phyloP scores from a whole-genome alignment of 2,888 invertebrate species.

The Hyles lineata region DNA sequence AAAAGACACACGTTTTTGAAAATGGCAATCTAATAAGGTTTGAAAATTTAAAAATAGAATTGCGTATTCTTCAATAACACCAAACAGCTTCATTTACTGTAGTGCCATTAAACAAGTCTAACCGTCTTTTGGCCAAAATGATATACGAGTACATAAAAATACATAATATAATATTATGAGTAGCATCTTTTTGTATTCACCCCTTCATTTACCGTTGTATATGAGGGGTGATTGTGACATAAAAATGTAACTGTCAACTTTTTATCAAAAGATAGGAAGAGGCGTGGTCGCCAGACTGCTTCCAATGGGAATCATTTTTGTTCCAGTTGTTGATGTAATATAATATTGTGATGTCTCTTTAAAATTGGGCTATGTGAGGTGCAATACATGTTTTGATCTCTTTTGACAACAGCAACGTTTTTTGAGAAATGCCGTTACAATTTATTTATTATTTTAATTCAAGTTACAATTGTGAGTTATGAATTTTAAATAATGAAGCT shows the following conservation, averaged over 20 bases:
- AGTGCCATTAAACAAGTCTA: background rate
- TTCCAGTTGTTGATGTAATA: constrained; percentile 63
- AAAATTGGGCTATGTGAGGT: constrained; percentile 29
- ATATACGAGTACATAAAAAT: constrained; percentile 32
- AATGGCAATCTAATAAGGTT: no score
- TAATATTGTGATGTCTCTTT: constrained; percentile 59
- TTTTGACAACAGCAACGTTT: constrained; percentile 19
- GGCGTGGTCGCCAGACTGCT: constrained; percentile 76
- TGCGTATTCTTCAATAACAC: no score
- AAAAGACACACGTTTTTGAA: no score
- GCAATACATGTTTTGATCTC: background rate
- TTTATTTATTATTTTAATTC: background rate
- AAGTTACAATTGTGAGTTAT: background rate
- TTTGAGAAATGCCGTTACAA: constrained; percentile 18
- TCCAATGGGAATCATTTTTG: constrained; percentile 65
- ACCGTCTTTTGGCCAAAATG: background rate
- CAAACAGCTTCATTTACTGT: background rate
- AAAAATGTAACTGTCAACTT: constrained; percentile 67
- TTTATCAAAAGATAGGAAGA: constrained; percentile 65
- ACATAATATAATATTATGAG: constrained; percentile 31
- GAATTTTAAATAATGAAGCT: no score
- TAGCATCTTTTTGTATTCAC: constrained; percentile 22
- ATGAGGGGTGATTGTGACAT: constrained; percentile 57
- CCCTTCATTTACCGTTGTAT: constrained; percentile 44
- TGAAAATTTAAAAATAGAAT: no score